phyloP scores from a whole-genome alignment of 1,140 invertebrate genomes.

The Ceratosolen solmsi region DNA sequence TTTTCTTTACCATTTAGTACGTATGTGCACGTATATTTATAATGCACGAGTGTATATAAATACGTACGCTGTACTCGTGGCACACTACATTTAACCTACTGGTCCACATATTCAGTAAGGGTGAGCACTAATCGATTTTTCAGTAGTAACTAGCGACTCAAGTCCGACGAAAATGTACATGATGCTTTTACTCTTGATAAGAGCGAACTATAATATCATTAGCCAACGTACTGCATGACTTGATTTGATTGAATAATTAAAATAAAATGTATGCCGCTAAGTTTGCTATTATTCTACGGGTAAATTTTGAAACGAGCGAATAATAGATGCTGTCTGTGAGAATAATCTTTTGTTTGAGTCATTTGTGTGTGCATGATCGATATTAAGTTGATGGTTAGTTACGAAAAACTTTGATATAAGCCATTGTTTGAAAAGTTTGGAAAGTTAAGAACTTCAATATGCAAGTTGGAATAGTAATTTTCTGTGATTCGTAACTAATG shows the following conservation, averaged over 20 bases:
- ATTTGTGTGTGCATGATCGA: background rate
- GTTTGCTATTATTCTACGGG: background rate
- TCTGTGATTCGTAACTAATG: background rate
- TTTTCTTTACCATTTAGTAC: background rate
- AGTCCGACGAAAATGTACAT: background rate
- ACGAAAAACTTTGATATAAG: background rate
- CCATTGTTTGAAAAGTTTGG: background rate
- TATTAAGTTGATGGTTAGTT: background rate
- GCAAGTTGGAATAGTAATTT: background rate
- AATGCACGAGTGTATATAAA: too few relatives aligned
- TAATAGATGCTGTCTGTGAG: background rate
- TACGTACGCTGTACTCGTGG: background rate
- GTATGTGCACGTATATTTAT: background rate
- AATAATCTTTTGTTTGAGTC: background rate
- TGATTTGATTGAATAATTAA: conserved; percentile 26
- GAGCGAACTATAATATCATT: conserved; percentile 13
- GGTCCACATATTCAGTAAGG: conserved; percentile 34
- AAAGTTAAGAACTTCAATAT: background rate
- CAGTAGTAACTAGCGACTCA: conserved; percentile 1
- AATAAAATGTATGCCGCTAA: background rate
- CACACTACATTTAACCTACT: conserved; percentile 32
- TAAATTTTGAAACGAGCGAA: background rate
- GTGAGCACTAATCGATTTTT: conserved; percentile 45
- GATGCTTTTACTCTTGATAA: background rate
- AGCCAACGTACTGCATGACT: background rate